Conservation (phyloP, 2,797 vertebrate genomes). For the Tachyglossus aculeatus region DNA sequence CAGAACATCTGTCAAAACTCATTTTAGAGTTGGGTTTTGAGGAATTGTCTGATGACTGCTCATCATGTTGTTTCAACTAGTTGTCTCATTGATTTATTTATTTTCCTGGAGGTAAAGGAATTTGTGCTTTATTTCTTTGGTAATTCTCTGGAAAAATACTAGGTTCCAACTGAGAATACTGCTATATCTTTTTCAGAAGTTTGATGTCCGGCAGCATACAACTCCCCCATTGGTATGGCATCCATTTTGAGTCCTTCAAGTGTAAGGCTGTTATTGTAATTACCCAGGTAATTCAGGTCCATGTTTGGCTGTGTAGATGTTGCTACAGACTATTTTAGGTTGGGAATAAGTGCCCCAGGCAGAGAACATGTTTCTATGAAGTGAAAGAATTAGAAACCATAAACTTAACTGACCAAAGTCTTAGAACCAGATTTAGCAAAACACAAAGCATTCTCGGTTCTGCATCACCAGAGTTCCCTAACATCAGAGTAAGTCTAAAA, state of each 20-base stretch:
- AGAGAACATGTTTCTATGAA: background rate
- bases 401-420: background rate
- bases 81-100: conserved; percentile 46
- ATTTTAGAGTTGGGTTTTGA: too few relatives aligned
- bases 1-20: too few relatives aligned
- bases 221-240: conserved; percentile 11
- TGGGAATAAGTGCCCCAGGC: background rate
- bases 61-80: conserved; percentile 15
- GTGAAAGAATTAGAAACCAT: background rate
- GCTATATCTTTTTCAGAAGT: background rate
- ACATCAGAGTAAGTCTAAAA: background rate
- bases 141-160: background rate
- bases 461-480: background rate
- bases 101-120: conserved; percentile 18
- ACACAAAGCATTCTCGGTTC: background rate
- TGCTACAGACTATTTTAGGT: background rate
- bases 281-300: background rate
- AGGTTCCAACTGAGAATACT: conserved; percentile 21
- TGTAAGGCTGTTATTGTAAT: too few relatives aligned
- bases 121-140: conserved; percentile 21
- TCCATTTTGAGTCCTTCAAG: background rate
- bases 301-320: background rate
- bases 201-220: background rate
- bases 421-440: background rate
- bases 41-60: too few relatives aligned